Percentiles rank a stretch among this genome's conserved stretches.
These are phyloP conservation scores for Altica lythri DNA, from an alignment of 2,888 invertebrate species.

Conservation along the genomic window DNA sequence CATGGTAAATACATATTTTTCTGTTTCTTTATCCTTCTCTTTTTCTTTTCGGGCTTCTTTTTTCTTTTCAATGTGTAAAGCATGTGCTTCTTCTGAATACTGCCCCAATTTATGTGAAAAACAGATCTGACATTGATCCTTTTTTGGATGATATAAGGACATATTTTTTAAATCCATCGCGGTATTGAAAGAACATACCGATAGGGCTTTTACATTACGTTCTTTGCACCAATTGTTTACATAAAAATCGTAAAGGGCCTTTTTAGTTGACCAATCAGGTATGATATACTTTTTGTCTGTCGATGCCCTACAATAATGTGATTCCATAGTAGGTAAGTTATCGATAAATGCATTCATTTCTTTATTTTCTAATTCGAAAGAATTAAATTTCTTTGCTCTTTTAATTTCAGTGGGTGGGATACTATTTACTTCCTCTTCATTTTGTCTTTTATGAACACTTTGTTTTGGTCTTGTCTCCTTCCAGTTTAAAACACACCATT, in stretches of 20 bases:
- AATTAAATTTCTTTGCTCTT: background rate
- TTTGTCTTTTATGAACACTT: background rate
- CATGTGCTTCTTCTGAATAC: slow-evolving; percentile 16
- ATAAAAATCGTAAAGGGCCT: slow-evolving; percentile 24
- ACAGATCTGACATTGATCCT: slow-evolving; percentile 27
- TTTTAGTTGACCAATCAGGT: slow-evolving; percentile 24
- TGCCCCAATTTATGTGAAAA: slow-evolving; percentile 21
- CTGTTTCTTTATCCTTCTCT: slow-evolving; percentile 22
- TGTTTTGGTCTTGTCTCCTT: too few relatives aligned
- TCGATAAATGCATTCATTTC: background rate
- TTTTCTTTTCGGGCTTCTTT: slow-evolving; percentile 27
- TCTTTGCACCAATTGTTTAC: slow-evolving; percentile 18
- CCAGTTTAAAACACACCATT: slow-evolving; percentile 3
- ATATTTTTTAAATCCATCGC: slow-evolving; percentile 24
- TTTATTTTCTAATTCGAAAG: slow-evolving; percentile 6
- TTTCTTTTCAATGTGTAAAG: slow-evolving; percentile 19
- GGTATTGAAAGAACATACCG: slow-evolving; percentile 23
- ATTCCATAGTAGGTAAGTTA: slow-evolving; percentile 19
- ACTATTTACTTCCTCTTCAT: slow-evolving; percentile 3
- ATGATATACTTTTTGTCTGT: slow-evolving; percentile 28
- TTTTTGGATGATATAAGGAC: slow-evolving; percentile 27
- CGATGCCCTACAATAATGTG: slow-evolving; percentile 25
- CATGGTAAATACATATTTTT: slow-evolving; percentile 17
- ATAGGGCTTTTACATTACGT: slow-evolving; percentile 6
- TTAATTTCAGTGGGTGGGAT: background rate